Base-by-base conservation (phyloP, 2,888 invertebrate genomes). In the Agriopis leucophaearia region DNA sequence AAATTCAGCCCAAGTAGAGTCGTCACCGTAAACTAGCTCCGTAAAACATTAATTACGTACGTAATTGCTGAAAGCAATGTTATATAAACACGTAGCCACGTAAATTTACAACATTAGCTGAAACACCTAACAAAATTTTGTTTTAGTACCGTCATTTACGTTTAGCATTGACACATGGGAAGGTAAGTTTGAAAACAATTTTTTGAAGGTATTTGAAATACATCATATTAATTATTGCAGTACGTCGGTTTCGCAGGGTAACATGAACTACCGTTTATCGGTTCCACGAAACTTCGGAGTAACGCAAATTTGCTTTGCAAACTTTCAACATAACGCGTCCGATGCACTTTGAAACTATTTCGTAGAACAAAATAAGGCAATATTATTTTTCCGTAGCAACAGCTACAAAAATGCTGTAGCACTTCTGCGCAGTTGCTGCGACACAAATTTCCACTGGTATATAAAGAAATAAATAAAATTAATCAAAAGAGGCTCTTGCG, bases 61-160 rank as follows among this genome's bases (percentile, higher is more conserved):
- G 48, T 71, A 65, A 69, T 63, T 61, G 64, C 47, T 58, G 72
- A 72, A 70, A 67, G 66, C 69, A 52, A 66, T 64, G 69, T 67
- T 66, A 62, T 59, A 70, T 56, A 69, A 67, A 71, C 69, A 68
- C 65, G 66, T 59, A 71, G 58, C 66, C 62, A 67, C 70, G 61
- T 72, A 67, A 71, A 72, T 72, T 71, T 71, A 63, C 68, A 65
- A 56, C 69, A 70, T 75, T 71, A 71, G 66, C 62, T 59, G 60
- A 62, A 72, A 72, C 69, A 74, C 72, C 64, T 69, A 72, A 71
- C 69, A 67, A 66, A 64, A 72, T 73, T 72, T 75, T 71, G 74
- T 70, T 75, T 69, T 66, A 72, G 64, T 63, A 70, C 59, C 44
- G 7, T 35, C 67, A 67, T 74, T 72, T 69, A 65, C 54, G 69